Evolutionary conservation across 2,113 vertebrate genomes (phyloP), one percentile per base, ranked within the genome.

Genomic region (Gnathonemus longibarbis): DNA sequence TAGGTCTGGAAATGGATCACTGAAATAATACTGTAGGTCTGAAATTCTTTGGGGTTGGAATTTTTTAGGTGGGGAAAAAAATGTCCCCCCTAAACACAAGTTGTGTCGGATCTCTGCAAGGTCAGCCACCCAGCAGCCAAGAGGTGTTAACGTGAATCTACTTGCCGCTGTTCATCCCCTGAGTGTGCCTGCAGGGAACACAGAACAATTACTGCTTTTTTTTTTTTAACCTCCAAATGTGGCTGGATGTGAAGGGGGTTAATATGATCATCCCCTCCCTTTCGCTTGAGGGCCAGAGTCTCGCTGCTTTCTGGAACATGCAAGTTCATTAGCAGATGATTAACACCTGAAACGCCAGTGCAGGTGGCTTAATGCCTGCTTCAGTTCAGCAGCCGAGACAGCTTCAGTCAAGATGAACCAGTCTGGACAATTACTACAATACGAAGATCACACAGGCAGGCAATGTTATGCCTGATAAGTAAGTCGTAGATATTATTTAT

Each of bases 21-120:
- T 53, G 50, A 53, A 87, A 87, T 35, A 87, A 87, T 53, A 87
- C 27, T 19, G 45, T 86, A 48, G 19, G 84, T 87, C 85, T 56
- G 19, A 53, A 7, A 53, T 87, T 52, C 53, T 53, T 87, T 35
- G 50, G 15, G 27, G 5, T 21, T 21, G 49, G 45, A n/a, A 56
- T 2, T 62, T 49, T 85, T 52, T 87, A 15, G 21, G 39, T 3
- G 42, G 77, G 74, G 74, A 4, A 19, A 42, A 77, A 77, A 39
- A 6, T 7, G 10, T 4, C n/a, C 27, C 62, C 62, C n/a, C 27
- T 2, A 53, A 11, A 48, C 49, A 53, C 13, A 56, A 48, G 50
- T 35, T 7, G 85, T 50, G 6, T 17, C 27, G 31, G 48, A 87
- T 56, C 50, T 53, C 27, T 42, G 35, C 35, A n/a, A 80, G 74